These are phyloP conservation scores for Scaptodrosophila lebanonensis DNA, from an alignment of 1,140 invertebrate species.

Conservation along the genomic window DNA sequence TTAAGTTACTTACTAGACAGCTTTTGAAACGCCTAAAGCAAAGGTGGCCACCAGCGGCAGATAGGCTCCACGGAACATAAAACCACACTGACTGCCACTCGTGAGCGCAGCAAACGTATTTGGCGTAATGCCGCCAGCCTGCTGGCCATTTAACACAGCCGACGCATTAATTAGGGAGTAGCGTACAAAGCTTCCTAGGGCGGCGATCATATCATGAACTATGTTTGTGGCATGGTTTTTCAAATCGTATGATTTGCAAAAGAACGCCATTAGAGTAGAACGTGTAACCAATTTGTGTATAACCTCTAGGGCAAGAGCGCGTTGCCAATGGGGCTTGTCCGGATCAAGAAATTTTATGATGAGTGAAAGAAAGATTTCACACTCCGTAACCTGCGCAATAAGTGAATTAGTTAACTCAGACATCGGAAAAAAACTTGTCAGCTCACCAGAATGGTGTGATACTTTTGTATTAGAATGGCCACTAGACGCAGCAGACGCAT, in stretches of 20 bases:
- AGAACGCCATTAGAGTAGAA: slow-evolving; percentile 90
- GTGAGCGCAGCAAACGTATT: slow-evolving; percentile 42
- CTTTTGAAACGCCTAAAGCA: slow-evolving; percentile 90
- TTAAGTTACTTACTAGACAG: slow-evolving; percentile 87
- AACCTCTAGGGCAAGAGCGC: slow-evolving; percentile 95
- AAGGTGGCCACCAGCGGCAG: slow-evolving; percentile 91
- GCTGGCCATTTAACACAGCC: slow-evolving; percentile 79
- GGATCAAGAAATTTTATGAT: slow-evolving; percentile 98
- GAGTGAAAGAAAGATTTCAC: slow-evolving; percentile 98
- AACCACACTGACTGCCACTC: slow-evolving; percentile 89
- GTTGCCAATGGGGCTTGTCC: slow-evolving; percentile 97
- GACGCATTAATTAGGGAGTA: slow-evolving; percentile 84
- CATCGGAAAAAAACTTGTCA: too few species aligned
- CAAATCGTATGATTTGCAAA: slow-evolving; percentile 96
- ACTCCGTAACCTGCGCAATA: slow-evolving; percentile 91
- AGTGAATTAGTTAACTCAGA: slow-evolving; percentile 7
- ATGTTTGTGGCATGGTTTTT: slow-evolving; percentile 95
- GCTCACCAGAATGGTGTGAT: slow-evolving; percentile 93
- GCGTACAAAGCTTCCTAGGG: slow-evolving; percentile 95
- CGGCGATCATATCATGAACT: slow-evolving; percentile 96
- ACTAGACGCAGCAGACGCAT: slow-evolving; percentile 96
- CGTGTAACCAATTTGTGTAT: slow-evolving; percentile 95
- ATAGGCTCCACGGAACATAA: slow-evolving; percentile 94
- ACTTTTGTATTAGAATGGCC: slow-evolving; percentile 94
- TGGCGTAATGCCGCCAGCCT: slow-evolving; percentile 49